These are phyloP conservation scores for Drosophila rhopaloa DNA, from an alignment of 1,140 invertebrate species.

Conservation along the genomic window DNA sequence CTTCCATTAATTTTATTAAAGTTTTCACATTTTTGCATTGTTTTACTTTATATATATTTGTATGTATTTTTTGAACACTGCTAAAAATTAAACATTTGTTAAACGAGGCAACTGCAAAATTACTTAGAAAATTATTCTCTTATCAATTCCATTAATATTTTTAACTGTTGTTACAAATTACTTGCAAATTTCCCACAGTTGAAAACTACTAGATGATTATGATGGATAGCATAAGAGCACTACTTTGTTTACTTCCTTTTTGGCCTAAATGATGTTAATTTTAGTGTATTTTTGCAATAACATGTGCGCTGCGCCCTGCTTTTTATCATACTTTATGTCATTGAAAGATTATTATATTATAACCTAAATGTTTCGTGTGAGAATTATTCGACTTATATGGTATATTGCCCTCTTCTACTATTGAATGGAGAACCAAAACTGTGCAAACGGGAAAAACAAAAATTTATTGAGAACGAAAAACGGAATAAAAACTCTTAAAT, in stretches of 20 bases:
- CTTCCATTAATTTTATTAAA: slow-evolving; percentile 73
- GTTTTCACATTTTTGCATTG: slow-evolving; percentile 53
- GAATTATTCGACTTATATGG: slow-evolving; percentile 58
- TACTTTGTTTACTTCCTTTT: slow-evolving; percentile 9
- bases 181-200: slow-evolving; percentile 54
- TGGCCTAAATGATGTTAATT: slow-evolving; percentile 25
- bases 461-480: slow-evolving; percentile 35
- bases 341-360: slow-evolving; percentile 63
- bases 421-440: slow-evolving; percentile 21
- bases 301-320: slow-evolving; percentile 33
- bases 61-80: slow-evolving; percentile 44
- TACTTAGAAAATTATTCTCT: slow-evolving; percentile 41
- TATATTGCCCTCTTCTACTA: slow-evolving; percentile 33
- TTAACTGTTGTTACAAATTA: slow-evolving; percentile 62
- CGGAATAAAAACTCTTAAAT: slow-evolving; percentile 50
- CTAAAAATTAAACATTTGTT: slow-evolving; percentile 47
- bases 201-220: slow-evolving; percentile 52
- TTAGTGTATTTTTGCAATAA: slow-evolving; percentile 42
- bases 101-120: slow-evolving; percentile 52
- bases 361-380: slow-evolving; percentile 60
- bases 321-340: slow-evolving; percentile 60
- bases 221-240: slow-evolving; percentile 30
- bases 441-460: slow-evolving; percentile 23
- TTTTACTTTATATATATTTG: slow-evolving; percentile 39
- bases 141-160: slow-evolving; percentile 48